Percentiles rank a stretch among this genome's conserved stretches.
phyloP scores from a whole-genome alignment of 2,888 invertebrate genomes.

The Leptinotarsa rubiginosa region DNA sequence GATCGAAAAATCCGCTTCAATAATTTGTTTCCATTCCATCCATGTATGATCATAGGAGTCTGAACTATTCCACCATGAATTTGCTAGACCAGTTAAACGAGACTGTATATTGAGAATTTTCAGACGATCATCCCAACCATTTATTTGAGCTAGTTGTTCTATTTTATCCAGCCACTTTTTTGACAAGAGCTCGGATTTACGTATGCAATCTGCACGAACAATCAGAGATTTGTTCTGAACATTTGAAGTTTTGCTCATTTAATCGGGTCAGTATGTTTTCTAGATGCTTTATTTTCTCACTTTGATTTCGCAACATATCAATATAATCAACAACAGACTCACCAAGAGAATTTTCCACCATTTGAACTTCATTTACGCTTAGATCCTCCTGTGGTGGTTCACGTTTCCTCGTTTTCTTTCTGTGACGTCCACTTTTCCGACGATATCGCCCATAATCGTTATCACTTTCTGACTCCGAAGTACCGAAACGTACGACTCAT shows the following conservation, averaged over 20 bases:
- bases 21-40: conserved; percentile 30
- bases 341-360: too few species aligned
- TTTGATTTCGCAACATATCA: too few species aligned
- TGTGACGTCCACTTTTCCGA: too few species aligned
- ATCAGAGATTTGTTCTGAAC: background rate
- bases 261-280: too few species aligned
- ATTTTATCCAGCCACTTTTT: conserved; percentile 33
- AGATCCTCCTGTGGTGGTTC: too few species aligned
- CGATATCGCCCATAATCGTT: too few species aligned
- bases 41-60: conserved; percentile 33
- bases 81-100: conserved; percentile 21
- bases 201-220: background rate
- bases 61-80: conserved; percentile 34
- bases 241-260: background rate
- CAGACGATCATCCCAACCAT: conserved; percentile 17
- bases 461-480: too few species aligned
- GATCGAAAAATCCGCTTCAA: conserved; percentile 34
- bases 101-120: conserved; percentile 33
- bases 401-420: too few species aligned
- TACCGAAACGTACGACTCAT: too few species aligned
- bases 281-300: too few species aligned
- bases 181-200: background rate
- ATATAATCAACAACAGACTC: too few species aligned
- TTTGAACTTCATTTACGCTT: too few species aligned
- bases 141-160: conserved; percentile 25